Evolutionary conservation across 2,888 invertebrate species (phyloP).

Genomic region (Mesoligia furuncula): DNA sequence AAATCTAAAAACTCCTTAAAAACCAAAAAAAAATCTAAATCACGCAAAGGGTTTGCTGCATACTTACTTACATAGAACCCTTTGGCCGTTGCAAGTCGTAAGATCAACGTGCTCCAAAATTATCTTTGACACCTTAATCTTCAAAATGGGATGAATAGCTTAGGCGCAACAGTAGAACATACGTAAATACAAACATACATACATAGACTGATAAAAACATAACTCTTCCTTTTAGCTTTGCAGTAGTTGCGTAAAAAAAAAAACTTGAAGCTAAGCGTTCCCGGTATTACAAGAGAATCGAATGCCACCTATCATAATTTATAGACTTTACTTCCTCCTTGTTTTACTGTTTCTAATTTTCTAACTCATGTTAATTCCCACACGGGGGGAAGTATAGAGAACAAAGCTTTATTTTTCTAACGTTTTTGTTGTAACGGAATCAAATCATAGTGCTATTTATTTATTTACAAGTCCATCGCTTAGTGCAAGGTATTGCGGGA

Average conservation of each 20-base stretch:
- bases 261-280: constrained; percentile 2
- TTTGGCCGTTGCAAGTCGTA: neutral
- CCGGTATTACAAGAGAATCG: constrained; percentile 2
- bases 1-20: no score
- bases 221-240: neutral
- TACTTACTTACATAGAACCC: neutral
- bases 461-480: constrained; percentile 7
- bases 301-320: constrained; percentile 16
- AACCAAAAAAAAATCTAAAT: neutral
- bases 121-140: neutral
- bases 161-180: neutral
- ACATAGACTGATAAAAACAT: neutral
- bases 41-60: neutral
- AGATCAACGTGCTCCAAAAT: neutral
- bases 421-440: constrained; percentile 38
- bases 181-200: neutral
- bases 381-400: constrained; percentile 25
- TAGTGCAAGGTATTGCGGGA: neutral
- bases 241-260: constrained; percentile 3
- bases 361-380: constrained; percentile 47
- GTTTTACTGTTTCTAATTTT: constrained; percentile 35
- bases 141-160: neutral
- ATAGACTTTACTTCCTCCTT: constrained; percentile 28
- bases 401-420: constrained; percentile 47
- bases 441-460: constrained; percentile 11